Evolutionary conservation across 37 sponge, comb jelly and placozoan genomes (phyloP).

Genomic region (Diacarnus erythraeanus): DNA sequence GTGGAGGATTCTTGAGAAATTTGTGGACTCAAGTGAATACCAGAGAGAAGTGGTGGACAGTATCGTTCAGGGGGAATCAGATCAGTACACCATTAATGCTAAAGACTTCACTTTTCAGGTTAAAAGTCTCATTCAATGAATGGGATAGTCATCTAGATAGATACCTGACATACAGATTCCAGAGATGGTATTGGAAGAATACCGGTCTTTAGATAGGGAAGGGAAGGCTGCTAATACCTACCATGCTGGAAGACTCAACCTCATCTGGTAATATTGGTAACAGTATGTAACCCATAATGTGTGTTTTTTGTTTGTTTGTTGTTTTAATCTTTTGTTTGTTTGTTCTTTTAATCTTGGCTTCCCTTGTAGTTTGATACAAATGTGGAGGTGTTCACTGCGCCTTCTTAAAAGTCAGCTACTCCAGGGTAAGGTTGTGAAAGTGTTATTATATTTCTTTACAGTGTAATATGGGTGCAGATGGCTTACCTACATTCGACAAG

Average conservation of each 20-base stretch:
- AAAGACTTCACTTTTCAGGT: conserved; percentile 57
- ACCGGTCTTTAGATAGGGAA: conserved; percentile 23
- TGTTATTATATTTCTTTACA: too few species aligned
- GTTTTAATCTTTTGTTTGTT: too few species aligned
- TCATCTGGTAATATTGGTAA: conserved; percentile 64
- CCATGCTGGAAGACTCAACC: conserved; percentile 50
- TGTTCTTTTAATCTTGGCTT: too few species aligned
- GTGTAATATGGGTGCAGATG: too few species aligned
- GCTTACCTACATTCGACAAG: conserved; percentile 32
- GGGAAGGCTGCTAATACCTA: conserved; percentile 42
- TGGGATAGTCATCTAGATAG: too few species aligned
- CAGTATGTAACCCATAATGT: too few species aligned
- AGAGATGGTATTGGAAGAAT: conserved; percentile 27
- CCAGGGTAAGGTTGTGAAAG: background rate
- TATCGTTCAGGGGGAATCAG: conserved; percentile 35
- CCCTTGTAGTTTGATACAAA: conserved; percentile 29
- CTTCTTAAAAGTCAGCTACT: conserved; percentile 19
- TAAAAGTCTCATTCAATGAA: background rate
- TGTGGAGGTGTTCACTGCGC: conserved; percentile 48
- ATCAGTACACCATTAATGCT: conserved; percentile 33
- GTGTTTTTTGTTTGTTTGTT: too few species aligned
- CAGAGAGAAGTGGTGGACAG: conserved; percentile 53
- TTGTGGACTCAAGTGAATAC: background rate
- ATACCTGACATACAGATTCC: conserved; percentile 40
- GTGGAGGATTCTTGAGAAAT: conserved; percentile 34